Evolutionary conservation across 64 coral and sea anemone species (phyloP).

Genomic region (Stichodactyla helianthus): DNA sequence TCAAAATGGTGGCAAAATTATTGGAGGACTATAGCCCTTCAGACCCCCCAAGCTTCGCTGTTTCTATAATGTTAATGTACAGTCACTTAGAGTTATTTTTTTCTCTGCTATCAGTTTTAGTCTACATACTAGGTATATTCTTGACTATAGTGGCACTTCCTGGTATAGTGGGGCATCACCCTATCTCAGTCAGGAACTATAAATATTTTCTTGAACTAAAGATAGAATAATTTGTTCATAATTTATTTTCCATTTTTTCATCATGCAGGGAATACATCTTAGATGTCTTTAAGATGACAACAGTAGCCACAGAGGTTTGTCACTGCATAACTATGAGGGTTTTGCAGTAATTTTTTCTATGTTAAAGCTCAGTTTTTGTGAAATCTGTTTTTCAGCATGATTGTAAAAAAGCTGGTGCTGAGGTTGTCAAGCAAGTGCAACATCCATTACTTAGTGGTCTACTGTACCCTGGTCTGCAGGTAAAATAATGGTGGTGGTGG

Average conservation of each 20-base stretch:
- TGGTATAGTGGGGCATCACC: too few species aligned
- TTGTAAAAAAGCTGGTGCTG: slow-evolving; percentile 91
- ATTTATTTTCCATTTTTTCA: not conserved
- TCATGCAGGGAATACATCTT: slow-evolving; percentile 67
- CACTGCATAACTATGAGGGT: not conserved
- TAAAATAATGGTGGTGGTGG: not conserved
- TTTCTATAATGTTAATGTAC: too few species aligned
- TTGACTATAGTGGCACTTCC: too few species aligned
- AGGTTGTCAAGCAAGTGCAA: slow-evolving; percentile 99
- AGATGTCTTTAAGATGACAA: slow-evolving; percentile 89
- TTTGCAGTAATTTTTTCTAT: not conserved
- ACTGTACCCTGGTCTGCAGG: slow-evolving; percentile 94
- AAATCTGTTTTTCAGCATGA: slow-evolving; percentile 62
- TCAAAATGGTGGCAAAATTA: too few species aligned
- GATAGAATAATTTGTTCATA: not conserved
- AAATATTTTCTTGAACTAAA: not conserved
- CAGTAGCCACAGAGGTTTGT: slow-evolving; percentile 92
- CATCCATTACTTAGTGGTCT: slow-evolving; percentile 95
- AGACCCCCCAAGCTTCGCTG: too few species aligned
- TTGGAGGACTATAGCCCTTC: too few species aligned
- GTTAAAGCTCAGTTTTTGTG: not conserved
- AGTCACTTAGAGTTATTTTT: too few species aligned
- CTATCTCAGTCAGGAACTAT: too few species aligned
- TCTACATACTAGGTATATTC: too few species aligned
- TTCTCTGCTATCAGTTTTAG: too few species aligned